A percentile compares a stretch with the other conserved stretches of the same genome.
These are phyloP conservation scores for Himalopsyche japonica DNA, from an alignment of 2,888 invertebrate species.

Conservation along the genomic window DNA sequence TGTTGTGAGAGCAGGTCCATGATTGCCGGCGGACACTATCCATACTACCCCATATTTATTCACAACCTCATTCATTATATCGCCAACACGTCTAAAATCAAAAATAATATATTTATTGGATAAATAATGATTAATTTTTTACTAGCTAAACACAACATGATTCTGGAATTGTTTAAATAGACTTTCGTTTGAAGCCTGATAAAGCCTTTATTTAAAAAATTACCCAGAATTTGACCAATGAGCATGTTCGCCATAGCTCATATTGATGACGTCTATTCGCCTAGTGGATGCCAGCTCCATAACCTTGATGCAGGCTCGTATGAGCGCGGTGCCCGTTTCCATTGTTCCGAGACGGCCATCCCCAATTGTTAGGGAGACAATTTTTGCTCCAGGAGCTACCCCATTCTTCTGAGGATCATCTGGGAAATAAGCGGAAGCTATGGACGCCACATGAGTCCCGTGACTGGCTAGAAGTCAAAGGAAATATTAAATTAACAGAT, in stretches of 20 bases:
- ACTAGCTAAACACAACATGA: no score
- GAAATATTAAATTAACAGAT: neutral
- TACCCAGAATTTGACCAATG: constrained; percentile 91
- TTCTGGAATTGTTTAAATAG: no score
- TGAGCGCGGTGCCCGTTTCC: constrained; percentile 95
- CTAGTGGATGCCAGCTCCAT: constrained; percentile 69
- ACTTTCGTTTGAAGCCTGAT: no score
- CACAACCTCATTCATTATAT: constrained; percentile 84
- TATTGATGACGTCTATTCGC: constrained; percentile 89
- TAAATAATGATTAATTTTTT: no score
- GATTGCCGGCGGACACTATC: constrained; percentile 94
- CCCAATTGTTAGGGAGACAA: constrained; percentile 91
- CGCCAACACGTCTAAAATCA: constrained; percentile 74
- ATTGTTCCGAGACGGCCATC: constrained; percentile 90
- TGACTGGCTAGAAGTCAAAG: constrained; percentile 74
- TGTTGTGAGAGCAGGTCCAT: constrained; percentile 90
- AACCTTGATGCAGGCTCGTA: constrained; percentile 87
- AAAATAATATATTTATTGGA: neutral
- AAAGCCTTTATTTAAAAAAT: no score
- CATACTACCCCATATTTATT: constrained; percentile 90
- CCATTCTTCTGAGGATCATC: constrained; percentile 88
- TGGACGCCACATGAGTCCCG: constrained; percentile 97
- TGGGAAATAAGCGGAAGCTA: constrained; percentile 89
- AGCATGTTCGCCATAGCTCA: constrained; percentile 96
- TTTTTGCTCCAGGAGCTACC: constrained; percentile 93